These are phyloP conservation scores for Melanocharis versteri DNA, from an alignment of 2,113 vertebrate species.

Conservation along the genomic window DNA sequence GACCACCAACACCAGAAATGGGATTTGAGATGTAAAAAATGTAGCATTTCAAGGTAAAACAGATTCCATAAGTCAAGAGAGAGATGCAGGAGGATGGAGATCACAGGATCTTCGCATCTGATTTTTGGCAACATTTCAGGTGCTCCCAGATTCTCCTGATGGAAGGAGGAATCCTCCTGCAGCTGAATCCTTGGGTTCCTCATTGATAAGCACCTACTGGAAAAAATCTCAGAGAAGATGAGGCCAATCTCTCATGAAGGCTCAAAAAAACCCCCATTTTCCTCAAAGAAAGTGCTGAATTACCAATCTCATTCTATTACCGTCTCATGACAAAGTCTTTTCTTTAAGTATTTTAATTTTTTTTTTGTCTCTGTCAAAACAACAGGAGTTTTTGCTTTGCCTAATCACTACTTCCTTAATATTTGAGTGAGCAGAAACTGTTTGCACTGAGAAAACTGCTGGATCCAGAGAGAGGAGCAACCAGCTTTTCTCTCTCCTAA, in stretches of 20 bases:
- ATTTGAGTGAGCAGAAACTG: neutral
- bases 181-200: neutral
- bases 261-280: neutral
- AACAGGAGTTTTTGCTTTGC: neutral
- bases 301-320: neutral
- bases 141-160: neutral
- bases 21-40: fast-evolving
- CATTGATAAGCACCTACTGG: neutral
- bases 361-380: neutral
- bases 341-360: neutral
- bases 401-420: neutral
- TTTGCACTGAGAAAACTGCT: neutral
- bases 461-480: neutral
- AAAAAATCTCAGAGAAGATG: neutral
- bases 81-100: neutral
- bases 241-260: neutral
- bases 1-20: neutral
- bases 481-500: neutral
- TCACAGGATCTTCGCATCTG: neutral
- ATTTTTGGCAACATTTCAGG: neutral
- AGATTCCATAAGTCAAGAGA: neutral
- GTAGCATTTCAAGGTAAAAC: neutral
- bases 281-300: neutral
- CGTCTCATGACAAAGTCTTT: neutral
- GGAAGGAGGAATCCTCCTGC: neutral